Conservation (phyloP, 2,113 vertebrate genomes). For the Notiomystis cincta region DNA sequence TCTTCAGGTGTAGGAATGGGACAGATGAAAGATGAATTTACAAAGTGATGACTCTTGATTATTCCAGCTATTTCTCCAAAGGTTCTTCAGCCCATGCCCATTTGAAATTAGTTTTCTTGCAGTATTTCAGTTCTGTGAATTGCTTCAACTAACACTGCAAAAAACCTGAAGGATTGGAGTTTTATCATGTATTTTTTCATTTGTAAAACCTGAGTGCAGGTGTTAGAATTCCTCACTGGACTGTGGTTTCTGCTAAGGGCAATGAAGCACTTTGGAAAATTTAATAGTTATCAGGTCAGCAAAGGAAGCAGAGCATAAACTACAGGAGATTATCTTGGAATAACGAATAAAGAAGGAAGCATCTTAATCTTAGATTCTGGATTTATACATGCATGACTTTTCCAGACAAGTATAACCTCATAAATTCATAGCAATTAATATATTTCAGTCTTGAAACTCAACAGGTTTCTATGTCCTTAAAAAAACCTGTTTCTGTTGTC, state of each 20-base stretch:
- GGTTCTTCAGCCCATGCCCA: not conserved
- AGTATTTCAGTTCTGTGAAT: not conserved
- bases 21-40: not conserved
- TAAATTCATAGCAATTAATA: not conserved
- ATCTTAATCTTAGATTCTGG: not conserved
- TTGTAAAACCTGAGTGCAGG: not conserved
- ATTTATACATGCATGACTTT: not conserved
- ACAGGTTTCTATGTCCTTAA: not conserved
- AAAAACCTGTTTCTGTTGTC: not conserved
- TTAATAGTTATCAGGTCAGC: not conserved
- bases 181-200: not conserved
- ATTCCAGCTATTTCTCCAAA: not conserved
- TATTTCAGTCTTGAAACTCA: not conserved
- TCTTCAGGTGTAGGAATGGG: not conserved
- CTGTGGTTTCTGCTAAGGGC: not conserved
- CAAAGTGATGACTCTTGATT: not conserved
- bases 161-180: not conserved
- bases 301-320: not conserved
- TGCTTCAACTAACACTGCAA: not conserved
- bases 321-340: not conserved
- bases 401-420: not conserved
- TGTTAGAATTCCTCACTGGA: not conserved
- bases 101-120: not conserved
- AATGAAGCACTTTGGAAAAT: not conserved
- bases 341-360: not conserved